Evolutionary conservation across 2,888 invertebrate genomes (phyloP), one percentile per base, ranked within the genome.

Genomic region (Dorcus parallelipipedus): DNA sequence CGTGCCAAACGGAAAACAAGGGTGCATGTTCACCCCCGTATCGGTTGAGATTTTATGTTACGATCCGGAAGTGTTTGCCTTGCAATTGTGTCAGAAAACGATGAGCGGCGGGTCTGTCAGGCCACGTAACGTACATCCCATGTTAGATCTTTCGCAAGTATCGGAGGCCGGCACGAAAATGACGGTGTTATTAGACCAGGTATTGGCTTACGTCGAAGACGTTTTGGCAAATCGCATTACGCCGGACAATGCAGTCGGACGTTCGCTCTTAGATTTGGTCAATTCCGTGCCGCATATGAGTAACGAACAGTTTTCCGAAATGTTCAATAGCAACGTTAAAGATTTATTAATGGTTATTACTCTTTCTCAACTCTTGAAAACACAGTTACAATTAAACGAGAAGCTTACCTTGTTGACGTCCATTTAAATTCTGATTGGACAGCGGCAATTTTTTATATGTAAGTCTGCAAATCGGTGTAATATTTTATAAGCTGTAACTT

Each of bases 261-360:
- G 98, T 42, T 87, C 90, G 64, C 83, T 99, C 62, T 84, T 97
- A 70, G 91, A 95, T 79, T 86, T 97, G 76, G 92, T 97, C 42
- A 89, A 93, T 79, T 90, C 92, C 10, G 93, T 97, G 63, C 96
- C 97, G 48, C 91, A 92, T 75, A 94, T 98, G 85, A 87, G 88
- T 23, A 84, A 86, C 54, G 93, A 95, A 73, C 90, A 95, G 74
- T 95, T 97, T 78, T 93, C 95, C 41, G 89, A 92, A 69, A 94
- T 97, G 88, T 90, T 98, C 77, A 97, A 97, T 76, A 90, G 95
- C 68, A 94, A 95, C 73, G 92, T 97, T 76, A 97, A 98, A 80
- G 98, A 98, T 82, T 84, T 98, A 69, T 83, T 98, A 71, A 98
- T 99, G 98, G 95, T 95, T 43, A 90, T 96, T 69, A 97, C 97